phyloP scores from a whole-genome alignment of 1,140 invertebrate species.

The Neelides sp. region DNA sequence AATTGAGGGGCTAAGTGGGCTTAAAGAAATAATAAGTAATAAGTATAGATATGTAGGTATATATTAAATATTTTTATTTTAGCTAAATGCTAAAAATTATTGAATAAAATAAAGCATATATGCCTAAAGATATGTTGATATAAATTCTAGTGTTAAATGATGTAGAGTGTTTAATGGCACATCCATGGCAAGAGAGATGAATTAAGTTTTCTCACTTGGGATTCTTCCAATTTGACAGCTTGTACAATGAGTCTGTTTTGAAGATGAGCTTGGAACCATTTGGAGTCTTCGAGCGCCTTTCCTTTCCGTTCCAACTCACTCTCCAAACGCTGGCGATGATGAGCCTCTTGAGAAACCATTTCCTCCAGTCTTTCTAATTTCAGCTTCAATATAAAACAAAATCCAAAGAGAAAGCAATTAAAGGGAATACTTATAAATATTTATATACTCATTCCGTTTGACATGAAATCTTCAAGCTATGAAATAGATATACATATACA shows the following conservation, averaged over 20 bases:
- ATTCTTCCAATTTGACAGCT: conserved; percentile 17
- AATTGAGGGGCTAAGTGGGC: too few relatives aligned
- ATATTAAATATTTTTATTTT: conserved; percentile 2
- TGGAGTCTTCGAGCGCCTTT: conserved; percentile 9
- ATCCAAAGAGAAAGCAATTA: not conserved
- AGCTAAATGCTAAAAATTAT: not conserved
- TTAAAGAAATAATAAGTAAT: not conserved
- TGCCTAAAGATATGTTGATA: not conserved
- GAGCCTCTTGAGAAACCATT: conserved; percentile 4
- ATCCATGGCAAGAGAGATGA: not conserved
- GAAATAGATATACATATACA: not conserved
- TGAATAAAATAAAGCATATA: not conserved
- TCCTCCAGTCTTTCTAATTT: not conserved
- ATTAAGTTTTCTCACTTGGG: conserved; percentile 5
- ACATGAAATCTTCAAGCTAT: not conserved
- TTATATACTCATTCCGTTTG: not conserved
- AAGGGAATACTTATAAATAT: not conserved
- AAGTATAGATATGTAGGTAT: not conserved
- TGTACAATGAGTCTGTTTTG: conserved; percentile 8
- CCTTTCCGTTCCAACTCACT: conserved; percentile 8
- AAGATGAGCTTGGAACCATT: conserved; percentile 17
- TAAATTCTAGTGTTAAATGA: not conserved
- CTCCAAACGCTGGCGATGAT: conserved; percentile 1
- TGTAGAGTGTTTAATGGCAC: not conserved
- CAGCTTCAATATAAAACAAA: not conserved